Conservation (phyloP, 1,140 invertebrate species). For the Leptestheria dahalacensis region DNA sequence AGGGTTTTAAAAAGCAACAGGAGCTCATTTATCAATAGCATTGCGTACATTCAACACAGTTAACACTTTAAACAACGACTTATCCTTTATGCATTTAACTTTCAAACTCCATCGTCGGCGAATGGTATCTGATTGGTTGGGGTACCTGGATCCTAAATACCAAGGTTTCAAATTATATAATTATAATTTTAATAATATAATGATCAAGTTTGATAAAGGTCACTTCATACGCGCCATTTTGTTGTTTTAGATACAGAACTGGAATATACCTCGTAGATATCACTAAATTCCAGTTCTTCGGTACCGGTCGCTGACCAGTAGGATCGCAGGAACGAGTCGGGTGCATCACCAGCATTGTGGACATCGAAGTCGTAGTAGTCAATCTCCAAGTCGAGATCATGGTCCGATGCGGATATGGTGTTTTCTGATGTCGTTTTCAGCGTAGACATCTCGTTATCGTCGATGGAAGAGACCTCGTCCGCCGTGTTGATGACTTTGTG, state of each 20-base stretch:
- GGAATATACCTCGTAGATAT: not conserved
- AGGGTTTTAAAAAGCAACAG: too few species aligned
- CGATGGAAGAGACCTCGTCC: not conserved
- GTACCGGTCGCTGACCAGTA: not conserved
- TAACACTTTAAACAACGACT: too few species aligned
- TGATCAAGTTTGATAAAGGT: too few species aligned
- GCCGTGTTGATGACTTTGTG: not conserved
- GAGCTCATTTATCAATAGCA: too few species aligned
- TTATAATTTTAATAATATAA: too few species aligned
- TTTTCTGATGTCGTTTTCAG: constrained; percentile 1
- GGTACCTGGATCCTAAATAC: not conserved
- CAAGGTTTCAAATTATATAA: too few species aligned
- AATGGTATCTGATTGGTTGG: not conserved
- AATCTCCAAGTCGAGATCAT: constrained; percentile 9
- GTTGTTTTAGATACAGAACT: too few species aligned
- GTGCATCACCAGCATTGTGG: constrained; percentile 6
- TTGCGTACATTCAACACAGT: too few species aligned
- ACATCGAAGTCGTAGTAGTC: constrained; percentile 15
- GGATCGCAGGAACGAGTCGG: constrained; percentile 8
- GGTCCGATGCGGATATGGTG: constrained; percentile 5
- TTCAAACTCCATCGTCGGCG: not conserved
- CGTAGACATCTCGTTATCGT: not conserved
- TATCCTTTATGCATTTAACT: too few species aligned
- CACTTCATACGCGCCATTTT: too few species aligned
- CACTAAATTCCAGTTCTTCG: not conserved